These are phyloP conservation scores for Lithobates pipiens DNA, from an alignment of 2,797 vertebrate species.

Conservation along the genomic window DNA sequence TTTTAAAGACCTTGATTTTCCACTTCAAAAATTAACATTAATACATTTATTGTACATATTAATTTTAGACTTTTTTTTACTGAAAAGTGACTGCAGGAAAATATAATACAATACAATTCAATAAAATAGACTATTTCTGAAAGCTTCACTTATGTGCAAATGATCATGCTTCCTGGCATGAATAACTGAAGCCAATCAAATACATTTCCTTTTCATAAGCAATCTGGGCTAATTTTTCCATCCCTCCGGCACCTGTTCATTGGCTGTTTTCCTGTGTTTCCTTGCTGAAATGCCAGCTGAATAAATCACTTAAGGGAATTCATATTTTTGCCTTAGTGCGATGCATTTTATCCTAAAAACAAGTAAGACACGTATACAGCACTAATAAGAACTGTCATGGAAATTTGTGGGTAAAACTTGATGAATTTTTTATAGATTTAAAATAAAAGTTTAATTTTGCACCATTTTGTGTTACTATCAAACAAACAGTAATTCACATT, in stretches of 20 bases:
- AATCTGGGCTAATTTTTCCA: background rate
- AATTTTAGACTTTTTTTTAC: background rate
- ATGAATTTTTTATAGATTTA: background rate
- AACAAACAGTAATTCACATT: no score
- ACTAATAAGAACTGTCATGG: background rate
- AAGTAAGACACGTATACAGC: background rate
- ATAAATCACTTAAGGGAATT: constrained; percentile 13
- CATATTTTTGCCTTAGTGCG: background rate
- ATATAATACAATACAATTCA: background rate
- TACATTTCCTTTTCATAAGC: constrained; percentile 1
- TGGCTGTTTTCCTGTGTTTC: constrained; percentile 31
- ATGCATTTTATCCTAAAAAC: background rate
- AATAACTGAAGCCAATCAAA: background rate
- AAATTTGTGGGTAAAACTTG: background rate
- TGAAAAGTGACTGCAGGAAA: background rate
- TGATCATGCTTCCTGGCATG: background rate
- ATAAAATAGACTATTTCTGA: background rate
- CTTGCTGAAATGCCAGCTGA: constrained; percentile 17
- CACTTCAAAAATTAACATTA: background rate
- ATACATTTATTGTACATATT: background rate
- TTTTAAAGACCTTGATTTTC: background rate
- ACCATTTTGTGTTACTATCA: background rate
- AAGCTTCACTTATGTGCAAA: background rate
- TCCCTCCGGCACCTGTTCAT: constrained; percentile 33
- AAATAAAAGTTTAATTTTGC: background rate